Evolutionary conservation across 2,888 invertebrate species (phyloP).

Genomic region (Parnassius glacialis): DNA sequence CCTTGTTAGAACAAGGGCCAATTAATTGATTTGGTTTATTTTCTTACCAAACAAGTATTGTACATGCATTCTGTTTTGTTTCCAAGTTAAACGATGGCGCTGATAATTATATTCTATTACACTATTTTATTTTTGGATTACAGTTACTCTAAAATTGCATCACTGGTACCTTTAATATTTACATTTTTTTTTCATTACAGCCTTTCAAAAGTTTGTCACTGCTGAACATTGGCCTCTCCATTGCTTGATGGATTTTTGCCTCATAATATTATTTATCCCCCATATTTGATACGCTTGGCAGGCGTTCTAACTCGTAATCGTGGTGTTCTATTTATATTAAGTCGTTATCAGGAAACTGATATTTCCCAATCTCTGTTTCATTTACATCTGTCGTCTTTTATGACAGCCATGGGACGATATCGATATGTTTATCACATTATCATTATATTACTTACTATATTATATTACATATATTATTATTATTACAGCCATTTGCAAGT

Average conservation of each 20-base stretch:
- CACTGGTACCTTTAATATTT: constrained; percentile 25
- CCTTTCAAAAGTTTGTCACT: too few species aligned
- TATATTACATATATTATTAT: too few species aligned
- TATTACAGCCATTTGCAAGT: too few species aligned
- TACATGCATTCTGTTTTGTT: neutral
- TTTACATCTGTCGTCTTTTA: too few species aligned
- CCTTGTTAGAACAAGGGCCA: constrained; percentile 14
- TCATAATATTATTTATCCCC: too few species aligned
- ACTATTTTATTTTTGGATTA: constrained; percentile 18
- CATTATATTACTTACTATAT: neutral
- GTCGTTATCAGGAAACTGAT: too few species aligned
- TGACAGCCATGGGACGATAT: neutral
- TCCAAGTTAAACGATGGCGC: constrained; percentile 1
- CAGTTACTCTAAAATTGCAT: constrained; percentile 22
- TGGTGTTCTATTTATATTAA: too few species aligned
- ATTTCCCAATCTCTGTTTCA: too few species aligned
- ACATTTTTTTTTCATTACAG: too few species aligned
- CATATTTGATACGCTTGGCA: too few species aligned
- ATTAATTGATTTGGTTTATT: constrained; percentile 4
- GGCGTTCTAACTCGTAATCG: too few species aligned
- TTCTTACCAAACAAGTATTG: neutral
- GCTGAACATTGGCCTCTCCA: neutral
- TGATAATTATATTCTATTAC: constrained; percentile 12
- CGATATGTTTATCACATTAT: neutral
- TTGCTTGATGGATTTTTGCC: neutral